Evolutionary conservation across 2,113 vertebrate species (phyloP).

Genomic region (Marcusenius ussheri): DNA sequence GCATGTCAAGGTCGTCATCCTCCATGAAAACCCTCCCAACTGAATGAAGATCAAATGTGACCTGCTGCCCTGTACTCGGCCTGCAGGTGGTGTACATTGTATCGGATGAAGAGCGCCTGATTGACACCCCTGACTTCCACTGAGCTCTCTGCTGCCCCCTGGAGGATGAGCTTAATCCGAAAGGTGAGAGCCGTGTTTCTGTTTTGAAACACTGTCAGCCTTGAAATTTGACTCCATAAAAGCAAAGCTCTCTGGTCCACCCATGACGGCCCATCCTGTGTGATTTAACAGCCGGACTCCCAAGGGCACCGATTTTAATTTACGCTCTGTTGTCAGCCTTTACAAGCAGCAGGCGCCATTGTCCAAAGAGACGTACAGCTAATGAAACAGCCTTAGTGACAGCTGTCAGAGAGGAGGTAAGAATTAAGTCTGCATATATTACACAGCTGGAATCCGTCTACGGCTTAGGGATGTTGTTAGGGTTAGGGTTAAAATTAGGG

Average conservation of each 20-base stretch:
- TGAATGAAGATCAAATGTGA: conserved; percentile 24
- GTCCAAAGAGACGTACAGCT: neutral
- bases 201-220: neutral
- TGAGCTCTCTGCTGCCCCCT: conserved; percentile 67
- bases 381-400: neutral
- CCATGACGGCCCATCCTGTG: neutral
- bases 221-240: neutral
- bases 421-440: neutral
- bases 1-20: neutral
- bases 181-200: conserved; percentile 65
- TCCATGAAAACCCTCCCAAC: neutral
- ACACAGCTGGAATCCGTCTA: neutral
- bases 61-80: conserved; percentile 38
- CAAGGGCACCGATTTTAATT: neutral
- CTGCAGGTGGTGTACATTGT: conserved; percentile 75
- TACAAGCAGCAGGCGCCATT: neutral
- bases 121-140: conserved; percentile 69
- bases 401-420: neutral
- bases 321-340: neutral
- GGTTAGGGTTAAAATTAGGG: neutral
- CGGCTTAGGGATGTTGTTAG: neutral
- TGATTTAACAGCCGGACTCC: neutral
- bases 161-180: conserved; percentile 53
- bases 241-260: neutral
- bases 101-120: conserved; percentile 75